These are phyloP conservation scores for Onychorhynchus coronatus DNA, from an alignment of 2,113 vertebrate species.

Conservation along the genomic window DNA sequence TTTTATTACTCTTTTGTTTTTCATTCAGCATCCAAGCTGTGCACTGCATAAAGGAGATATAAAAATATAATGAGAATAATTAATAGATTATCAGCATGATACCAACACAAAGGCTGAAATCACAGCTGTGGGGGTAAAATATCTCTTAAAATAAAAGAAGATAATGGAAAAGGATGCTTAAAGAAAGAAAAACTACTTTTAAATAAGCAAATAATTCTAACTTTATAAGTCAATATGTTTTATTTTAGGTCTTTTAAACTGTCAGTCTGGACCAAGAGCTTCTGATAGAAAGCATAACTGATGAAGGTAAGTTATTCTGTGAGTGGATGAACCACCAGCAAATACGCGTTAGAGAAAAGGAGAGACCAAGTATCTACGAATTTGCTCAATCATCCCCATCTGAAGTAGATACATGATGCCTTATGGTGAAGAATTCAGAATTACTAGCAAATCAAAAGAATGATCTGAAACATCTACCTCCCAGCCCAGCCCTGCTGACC, in stretches of 20 bases:
- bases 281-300: background rate
- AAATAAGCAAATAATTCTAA: background rate
- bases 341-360: background rate
- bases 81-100: background rate
- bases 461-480: background rate
- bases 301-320: background rate
- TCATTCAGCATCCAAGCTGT: background rate
- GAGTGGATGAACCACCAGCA: background rate
- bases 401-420: background rate
- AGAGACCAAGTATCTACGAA: background rate
- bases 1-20: background rate
- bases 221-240: background rate
- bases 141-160: background rate
- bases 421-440: background rate
- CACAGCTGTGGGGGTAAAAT: background rate
- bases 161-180: background rate
- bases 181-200: background rate
- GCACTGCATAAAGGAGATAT: background rate
- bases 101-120: background rate
- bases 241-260: background rate
- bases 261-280: background rate
- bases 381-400: background rate
- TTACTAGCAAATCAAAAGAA: background rate
- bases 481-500: background rate
- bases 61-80: background rate